A percentile compares a stretch with the other conserved stretches of the same genome.
phyloP scores from a whole-genome alignment of 2,113 vertebrate species.

The Columba janthina region DNA sequence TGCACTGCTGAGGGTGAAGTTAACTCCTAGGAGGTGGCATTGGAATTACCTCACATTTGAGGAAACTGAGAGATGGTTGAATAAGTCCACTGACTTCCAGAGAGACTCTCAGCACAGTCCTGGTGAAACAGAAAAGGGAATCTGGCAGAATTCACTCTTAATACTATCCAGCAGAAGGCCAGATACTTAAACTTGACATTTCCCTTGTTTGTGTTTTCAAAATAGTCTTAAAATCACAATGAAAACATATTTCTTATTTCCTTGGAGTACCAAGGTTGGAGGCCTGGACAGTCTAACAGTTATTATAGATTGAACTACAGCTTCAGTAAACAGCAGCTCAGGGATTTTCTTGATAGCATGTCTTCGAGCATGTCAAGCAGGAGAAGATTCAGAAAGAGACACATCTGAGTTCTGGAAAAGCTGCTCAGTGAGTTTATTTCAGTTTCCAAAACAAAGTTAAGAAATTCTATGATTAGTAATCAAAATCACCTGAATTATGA shows the following conservation, averaged over 20 bases:
- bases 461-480: not conserved
- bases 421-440: not conserved
- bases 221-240: not conserved
- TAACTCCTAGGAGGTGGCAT: not conserved
- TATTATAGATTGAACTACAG: not conserved
- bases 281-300: not conserved
- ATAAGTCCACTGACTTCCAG: not conserved
- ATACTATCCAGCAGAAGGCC: not conserved
- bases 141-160: not conserved
- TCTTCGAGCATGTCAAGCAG: not conserved
- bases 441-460: not conserved
- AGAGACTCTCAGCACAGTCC: not conserved
- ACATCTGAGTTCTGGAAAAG: not conserved
- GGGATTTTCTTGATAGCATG: not conserved
- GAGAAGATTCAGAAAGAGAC: not conserved
- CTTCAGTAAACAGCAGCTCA: not conserved
- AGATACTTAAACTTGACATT: not conserved
- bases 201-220: not conserved
- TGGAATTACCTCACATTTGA: not conserved
- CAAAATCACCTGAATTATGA: not conserved
- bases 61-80: not conserved
- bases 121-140: not conserved
- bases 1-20: not conserved
- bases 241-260: not conserved
- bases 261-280: not conserved